A percentile compares a stretch with the other conserved stretches of the same genome.
These are phyloP conservation scores for Heterohyrax brucei DNA, from an alignment of 2,797 vertebrate genomes.

Conservation along the genomic window DNA sequence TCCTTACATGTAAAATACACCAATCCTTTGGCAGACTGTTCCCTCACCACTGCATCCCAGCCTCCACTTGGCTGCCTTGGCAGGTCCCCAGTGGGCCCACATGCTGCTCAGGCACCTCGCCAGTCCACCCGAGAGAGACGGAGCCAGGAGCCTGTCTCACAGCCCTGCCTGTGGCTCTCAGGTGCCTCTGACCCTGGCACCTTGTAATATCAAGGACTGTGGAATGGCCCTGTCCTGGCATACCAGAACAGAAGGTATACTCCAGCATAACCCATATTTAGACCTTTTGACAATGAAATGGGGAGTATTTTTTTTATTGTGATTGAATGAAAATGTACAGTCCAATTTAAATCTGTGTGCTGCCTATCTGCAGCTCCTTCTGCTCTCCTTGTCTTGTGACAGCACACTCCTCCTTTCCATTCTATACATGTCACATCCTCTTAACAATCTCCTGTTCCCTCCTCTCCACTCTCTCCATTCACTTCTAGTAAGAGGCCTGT, in stretches of 20 bases:
- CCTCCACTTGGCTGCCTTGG: background rate
- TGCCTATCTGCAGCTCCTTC: too few relatives aligned
- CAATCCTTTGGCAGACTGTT: background rate
- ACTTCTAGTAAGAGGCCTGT: too few relatives aligned
- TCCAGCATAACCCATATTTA: background rate
- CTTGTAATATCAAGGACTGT: background rate
- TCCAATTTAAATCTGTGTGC: too few relatives aligned
- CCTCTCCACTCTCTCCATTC: too few relatives aligned
- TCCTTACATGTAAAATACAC: constrained; percentile 68
- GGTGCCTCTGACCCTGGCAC: background rate
- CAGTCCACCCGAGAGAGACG: background rate
- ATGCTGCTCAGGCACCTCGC: background rate
- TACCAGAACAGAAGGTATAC: accelerated
- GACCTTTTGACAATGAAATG: background rate
- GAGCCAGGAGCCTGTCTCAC: background rate
- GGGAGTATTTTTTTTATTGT: background rate
- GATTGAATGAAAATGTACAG: too few relatives aligned
- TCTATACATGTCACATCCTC: too few relatives aligned
- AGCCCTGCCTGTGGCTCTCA: background rate
- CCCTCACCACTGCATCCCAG: background rate
- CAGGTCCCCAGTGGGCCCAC: background rate
- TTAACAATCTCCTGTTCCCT: too few relatives aligned
- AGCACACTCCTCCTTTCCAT: too few relatives aligned
- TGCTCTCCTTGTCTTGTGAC: too few relatives aligned
- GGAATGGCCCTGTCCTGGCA: background rate